Conservation (phyloP, 2,113 vertebrate species). For the Plotosus lineatus region DNA sequence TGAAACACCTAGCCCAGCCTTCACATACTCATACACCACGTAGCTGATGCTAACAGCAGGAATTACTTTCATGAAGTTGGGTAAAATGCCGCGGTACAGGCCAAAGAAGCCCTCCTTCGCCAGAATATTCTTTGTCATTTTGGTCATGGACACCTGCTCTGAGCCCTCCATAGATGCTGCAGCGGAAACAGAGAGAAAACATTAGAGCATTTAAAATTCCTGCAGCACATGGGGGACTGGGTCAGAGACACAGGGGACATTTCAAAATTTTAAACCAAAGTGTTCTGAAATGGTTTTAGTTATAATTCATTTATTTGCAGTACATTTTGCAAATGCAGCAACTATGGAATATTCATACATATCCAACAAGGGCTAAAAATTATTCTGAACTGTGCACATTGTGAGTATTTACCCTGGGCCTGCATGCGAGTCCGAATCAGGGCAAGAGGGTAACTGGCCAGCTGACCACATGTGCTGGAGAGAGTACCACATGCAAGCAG, state of each 20-base stretch:
- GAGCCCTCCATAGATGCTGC: conserved; percentile 84
- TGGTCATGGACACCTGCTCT: conserved; percentile 84
- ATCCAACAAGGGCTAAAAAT: neutral
- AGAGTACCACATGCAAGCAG: conserved; percentile 87
- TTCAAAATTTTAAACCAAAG: neutral
- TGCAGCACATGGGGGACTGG: too few relatives aligned
- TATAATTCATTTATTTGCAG: neutral
- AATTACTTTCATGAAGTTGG: conserved; percentile 98
- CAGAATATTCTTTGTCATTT: conserved; percentile 84
- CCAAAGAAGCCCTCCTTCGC: conserved; percentile 86
- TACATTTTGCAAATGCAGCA: too few relatives aligned
- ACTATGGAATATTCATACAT: neutral
- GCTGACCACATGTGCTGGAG: conserved; percentile 95
- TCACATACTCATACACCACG: conserved; percentile 96
- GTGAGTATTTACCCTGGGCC: conserved; percentile 82
- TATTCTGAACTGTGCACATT: neutral
- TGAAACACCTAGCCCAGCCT: conserved; percentile 82
- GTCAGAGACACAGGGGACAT: too few relatives aligned
- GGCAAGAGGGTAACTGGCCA: conserved; percentile 93
- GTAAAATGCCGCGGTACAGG: conserved; percentile 93
- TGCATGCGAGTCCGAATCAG: conserved; percentile 96
- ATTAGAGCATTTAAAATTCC: neutral
- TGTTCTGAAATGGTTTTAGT: neutral
- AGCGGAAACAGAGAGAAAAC: conserved; percentile 36
- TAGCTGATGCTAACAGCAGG: conserved; percentile 99